phyloP scores from a whole-genome alignment of 2,888 invertebrate species.

The Aproaerema taeniolella region DNA sequence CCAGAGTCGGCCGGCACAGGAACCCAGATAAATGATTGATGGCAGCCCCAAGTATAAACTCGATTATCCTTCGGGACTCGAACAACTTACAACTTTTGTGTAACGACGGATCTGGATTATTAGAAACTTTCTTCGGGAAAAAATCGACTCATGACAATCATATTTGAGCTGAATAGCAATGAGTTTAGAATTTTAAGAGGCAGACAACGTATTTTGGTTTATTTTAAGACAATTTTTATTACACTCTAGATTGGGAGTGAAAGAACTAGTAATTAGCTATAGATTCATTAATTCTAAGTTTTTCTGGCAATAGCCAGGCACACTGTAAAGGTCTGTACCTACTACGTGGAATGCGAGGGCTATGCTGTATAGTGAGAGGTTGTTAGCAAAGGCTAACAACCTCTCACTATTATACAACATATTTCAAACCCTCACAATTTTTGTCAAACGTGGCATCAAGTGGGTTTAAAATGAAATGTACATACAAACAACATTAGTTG shows the following conservation, averaged over 20 bases:
- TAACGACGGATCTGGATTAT: conserved; percentile 77
- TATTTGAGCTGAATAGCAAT: conserved; percentile 67
- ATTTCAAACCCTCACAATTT: too few relatives aligned
- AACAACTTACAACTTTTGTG: conserved; percentile 77
- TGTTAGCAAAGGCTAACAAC: too few relatives aligned
- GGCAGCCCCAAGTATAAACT: conserved; percentile 75
- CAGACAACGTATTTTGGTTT: conserved; percentile 3
- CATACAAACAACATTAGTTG: too few relatives aligned
- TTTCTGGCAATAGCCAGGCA: neutral
- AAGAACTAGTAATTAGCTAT: neutral
- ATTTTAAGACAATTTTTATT: conserved; percentile 1
- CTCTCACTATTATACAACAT: too few relatives aligned
- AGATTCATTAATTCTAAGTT: neutral
- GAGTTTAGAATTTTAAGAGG: conserved; percentile 20
- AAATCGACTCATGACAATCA: conserved; percentile 72
- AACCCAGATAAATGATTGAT: conserved; percentile 74
- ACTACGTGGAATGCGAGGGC: neutral
- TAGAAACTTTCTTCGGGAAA: conserved; percentile 58
- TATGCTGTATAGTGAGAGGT: too few relatives aligned
- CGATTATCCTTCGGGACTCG: conserved; percentile 76
- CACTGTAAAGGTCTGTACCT: neutral
- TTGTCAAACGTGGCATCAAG: too few relatives aligned
- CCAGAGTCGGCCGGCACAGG: too few relatives aligned
- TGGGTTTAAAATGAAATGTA: too few relatives aligned
- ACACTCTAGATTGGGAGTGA: conserved; percentile 2